phyloP scores from a whole-genome alignment of 2,888 invertebrate genomes.

The Hydropsyche betteni region DNA sequence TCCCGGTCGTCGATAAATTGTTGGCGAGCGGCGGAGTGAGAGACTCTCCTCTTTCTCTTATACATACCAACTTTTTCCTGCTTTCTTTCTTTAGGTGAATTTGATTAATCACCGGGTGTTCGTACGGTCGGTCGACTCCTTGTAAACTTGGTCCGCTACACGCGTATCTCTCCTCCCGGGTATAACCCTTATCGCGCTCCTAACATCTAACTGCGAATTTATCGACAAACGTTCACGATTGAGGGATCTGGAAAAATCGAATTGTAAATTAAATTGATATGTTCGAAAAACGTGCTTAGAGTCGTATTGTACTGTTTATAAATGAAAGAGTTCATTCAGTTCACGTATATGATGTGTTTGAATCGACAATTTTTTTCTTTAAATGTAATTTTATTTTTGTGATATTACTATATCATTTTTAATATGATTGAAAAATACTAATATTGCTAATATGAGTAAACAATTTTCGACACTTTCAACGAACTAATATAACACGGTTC shows the following conservation, averaged over 20 bases:
- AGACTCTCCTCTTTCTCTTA: slow-evolving; percentile 7
- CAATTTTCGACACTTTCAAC: too few species aligned
- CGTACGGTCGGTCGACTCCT: slow-evolving; percentile 26
- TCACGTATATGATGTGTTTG: background rate
- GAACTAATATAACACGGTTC: too few species aligned
- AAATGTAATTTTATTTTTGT: background rate
- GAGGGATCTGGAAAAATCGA: too few species aligned
- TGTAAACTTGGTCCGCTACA: slow-evolving; percentile 25
- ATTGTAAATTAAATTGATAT: too few species aligned
- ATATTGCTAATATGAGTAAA: too few species aligned
- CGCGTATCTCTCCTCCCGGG: slow-evolving; percentile 4
- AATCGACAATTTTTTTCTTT: background rate
- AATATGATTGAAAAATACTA: too few species aligned
- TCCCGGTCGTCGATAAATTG: slow-evolving; percentile 11
- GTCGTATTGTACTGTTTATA: background rate
- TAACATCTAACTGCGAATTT: slow-evolving; percentile 6
- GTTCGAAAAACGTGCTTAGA: background rate
- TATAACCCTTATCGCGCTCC: slow-evolving; percentile 19
- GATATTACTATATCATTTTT: too few species aligned
- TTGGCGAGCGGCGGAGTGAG: background rate
- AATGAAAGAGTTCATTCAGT: background rate
- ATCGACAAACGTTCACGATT: background rate
- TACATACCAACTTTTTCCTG: background rate
- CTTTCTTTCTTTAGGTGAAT: slow-evolving; percentile 8
- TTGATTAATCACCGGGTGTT: slow-evolving; percentile 29